Base-by-base conservation (phyloP, 92 coral and sea anemone genomes). In the Meandrina meandrites region DNA sequence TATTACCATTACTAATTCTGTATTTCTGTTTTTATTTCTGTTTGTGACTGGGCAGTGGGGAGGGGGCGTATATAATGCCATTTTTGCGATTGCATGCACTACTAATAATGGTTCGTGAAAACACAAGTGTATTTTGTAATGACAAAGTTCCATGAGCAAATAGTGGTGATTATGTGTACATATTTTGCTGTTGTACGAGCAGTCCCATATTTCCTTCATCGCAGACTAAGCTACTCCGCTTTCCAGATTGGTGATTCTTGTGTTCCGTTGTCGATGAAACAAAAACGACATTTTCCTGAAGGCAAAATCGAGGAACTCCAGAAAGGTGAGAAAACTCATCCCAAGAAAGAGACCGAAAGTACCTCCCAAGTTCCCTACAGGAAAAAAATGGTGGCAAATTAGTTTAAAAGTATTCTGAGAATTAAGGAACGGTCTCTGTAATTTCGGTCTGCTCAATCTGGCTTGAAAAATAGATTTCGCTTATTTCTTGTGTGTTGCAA, bases 261-360 rank as follows among this genome's bases (percentile, higher is more conserved):
- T 13, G 37, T 16, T 77, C n/a, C 37, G 81, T 35, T 79, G 11
- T 78, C 45, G n/a, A 60, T 62, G 58, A 16, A 34, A 80, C 75
- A 48, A 77, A 28, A 37, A 42, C 17, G n/a, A 37, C 4, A 60
- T 37, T 64, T 48, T 62, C 47, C 84, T 35, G 34, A 80, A 62
- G 68, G 21, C 36, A 80, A 80, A 80, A 48, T 80, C 84, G 36
- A 80, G 24, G 47, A 62, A 60, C 54, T 80, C 84, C 5, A 80
- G 84, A 40, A 80, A 24, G 47, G 85, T 81, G 6, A 66, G 75
- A n/a, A 51, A 68, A 42, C 85, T 81, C 85, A 81, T 66, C 47
- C 85, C 85, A 4, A 81, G 58, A 30, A 81, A 81, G 36, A 81
- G 75, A 81, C 85, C 85, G 67, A 81, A 81, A 5, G 76, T 81